A percentile compares a stretch with the other conserved stretches of the same genome.
These are phyloP conservation scores for Drosophila nasuta DNA, from an alignment of 1,140 invertebrate genomes.

Conservation along the genomic window DNA sequence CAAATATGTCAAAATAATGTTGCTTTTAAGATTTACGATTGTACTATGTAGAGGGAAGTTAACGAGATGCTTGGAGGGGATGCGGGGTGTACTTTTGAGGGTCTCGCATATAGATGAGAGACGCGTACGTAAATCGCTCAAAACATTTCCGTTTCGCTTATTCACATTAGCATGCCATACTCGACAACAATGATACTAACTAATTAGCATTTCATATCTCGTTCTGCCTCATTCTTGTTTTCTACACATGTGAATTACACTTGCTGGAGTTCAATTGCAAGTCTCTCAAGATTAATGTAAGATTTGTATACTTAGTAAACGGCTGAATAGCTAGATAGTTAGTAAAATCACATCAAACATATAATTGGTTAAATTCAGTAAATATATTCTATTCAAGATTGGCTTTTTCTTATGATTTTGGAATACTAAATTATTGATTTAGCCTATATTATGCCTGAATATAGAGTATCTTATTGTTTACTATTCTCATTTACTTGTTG, in stretches of 20 bases:
- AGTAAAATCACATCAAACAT: too few relatives aligned
- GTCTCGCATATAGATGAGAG: slow-evolving; percentile 29
- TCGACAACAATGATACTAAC: slow-evolving; percentile 59
- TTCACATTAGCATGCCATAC: slow-evolving; percentile 62
- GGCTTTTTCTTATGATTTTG: too few relatives aligned
- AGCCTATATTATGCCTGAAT: not conserved
- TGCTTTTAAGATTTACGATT: slow-evolving; percentile 55
- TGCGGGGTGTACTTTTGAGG: slow-evolving; percentile 19
- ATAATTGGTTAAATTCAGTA: not conserved
- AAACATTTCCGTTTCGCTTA: slow-evolving; percentile 47
- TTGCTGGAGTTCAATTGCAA: slow-evolving; percentile 22
- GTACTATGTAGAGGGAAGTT: slow-evolving; percentile 3
- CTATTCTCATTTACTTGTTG: not conserved
- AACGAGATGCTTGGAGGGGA: not conserved
- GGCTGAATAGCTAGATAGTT: not conserved
- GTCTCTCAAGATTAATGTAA: not conserved
- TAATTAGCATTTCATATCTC: slow-evolving; percentile 61
- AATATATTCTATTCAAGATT: too few relatives aligned
- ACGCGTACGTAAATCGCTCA: slow-evolving; percentile 46
- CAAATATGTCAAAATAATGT: slow-evolving; percentile 49
- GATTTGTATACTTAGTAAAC: slow-evolving; percentile 4
- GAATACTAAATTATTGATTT: too few relatives aligned
- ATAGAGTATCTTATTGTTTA: slow-evolving; percentile 4
- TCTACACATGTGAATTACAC: slow-evolving; percentile 36
- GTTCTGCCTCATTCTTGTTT: slow-evolving; percentile 40